Conservation (phyloP, 2,113 vertebrate species). For the Columba janthina region DNA sequence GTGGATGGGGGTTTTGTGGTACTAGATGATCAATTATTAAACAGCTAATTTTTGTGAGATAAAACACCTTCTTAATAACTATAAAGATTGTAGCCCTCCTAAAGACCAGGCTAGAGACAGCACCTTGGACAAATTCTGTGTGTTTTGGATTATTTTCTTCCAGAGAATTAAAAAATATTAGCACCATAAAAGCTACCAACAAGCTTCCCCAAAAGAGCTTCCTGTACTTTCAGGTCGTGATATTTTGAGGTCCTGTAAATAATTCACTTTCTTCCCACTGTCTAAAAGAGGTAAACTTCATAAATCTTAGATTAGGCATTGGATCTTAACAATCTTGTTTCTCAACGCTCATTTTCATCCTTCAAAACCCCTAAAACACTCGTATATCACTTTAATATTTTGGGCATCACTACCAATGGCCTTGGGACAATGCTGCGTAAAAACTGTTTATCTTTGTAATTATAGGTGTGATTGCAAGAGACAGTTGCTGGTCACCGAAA, state of each 20-base stretch:
- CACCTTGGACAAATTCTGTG: neutral
- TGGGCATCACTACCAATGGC: neutral
- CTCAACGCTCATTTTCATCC: neutral
- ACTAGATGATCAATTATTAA: neutral
- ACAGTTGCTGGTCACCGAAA: neutral
- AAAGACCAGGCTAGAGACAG: neutral
- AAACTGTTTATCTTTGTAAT: neutral
- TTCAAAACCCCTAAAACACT: neutral
- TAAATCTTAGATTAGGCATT: neutral
- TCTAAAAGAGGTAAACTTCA: neutral
- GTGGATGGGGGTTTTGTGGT: neutral
- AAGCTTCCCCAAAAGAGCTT: neutral
- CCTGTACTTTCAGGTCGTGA: neutral
- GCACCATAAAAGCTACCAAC: rapidly evolving
- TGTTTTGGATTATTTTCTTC: neutral
- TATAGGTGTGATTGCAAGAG: neutral
- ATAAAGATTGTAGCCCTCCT: neutral
- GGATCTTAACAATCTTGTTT: neutral
- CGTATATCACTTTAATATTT: neutral
- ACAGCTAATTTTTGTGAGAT: neutral
- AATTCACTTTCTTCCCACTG: neutral
- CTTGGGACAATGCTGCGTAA: neutral
- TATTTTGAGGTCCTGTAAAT: neutral
- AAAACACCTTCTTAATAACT: neutral
- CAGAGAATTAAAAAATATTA: neutral